Evolutionary conservation across 2,888 invertebrate species (phyloP), one percentile per base, ranked within the genome.

Genomic region (Automeris io): DNA sequence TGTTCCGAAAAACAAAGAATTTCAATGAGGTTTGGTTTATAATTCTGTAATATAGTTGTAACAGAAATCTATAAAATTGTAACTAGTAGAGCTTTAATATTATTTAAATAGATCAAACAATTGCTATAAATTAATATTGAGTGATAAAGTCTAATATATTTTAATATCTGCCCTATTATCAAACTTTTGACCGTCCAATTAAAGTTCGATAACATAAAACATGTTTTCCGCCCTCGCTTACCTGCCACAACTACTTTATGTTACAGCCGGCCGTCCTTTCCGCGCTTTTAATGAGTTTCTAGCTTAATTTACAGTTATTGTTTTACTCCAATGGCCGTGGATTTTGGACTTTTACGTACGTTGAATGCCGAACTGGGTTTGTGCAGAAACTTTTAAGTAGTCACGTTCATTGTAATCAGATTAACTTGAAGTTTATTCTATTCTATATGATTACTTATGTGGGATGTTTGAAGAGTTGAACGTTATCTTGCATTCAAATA

Each of bases 251-350:
- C 42, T 41, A 45, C 46, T 42, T 47, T 46, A 53, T 51, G 49
- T 59, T 57, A 57, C 49, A 49, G 53, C 52, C 51, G 51, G 47
- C 47, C 50, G 55, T 53, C 57, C 53, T 50, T 57, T 54, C 55
- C 53, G 53, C 48, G 68, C 61, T 74, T 78, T 76, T 79, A 83
- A 82, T 80, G 80, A 83, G 79, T 80, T 82, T 76, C 58, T 54
- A 72, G 72, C 51, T 75, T 75, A 79, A 79, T 81, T 81, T 79
- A 80, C 77, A 68, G 77, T 76, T 81, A 82, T 83, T 80, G 80
- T 81, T 81, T 72, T 63, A 73, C 69, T 71, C 75, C 51, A 57
- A 63, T 59, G 61, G 61, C 61, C 55, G 61, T 61, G 62, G 64
- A 70, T 70, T 70, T 63, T 49, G 61, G 63, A 59, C 61, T 66